A percentile compares a stretch with the other conserved stretches of the same genome.
Conservation (phyloP, 2,113 vertebrate genomes). For the Malurus elegans region DNA sequence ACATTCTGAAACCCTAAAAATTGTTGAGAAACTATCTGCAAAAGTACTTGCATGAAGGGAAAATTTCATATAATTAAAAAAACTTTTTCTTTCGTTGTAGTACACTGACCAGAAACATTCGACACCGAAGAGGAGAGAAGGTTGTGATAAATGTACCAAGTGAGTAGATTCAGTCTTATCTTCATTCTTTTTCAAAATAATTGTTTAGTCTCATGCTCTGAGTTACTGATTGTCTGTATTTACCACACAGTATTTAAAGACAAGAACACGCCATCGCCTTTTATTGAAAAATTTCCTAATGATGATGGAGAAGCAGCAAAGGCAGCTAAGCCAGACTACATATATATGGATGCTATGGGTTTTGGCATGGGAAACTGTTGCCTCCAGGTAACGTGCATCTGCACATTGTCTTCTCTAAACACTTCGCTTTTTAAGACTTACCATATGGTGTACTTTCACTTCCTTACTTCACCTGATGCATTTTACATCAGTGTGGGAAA, state of each 20-base stretch:
- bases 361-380: slow-evolving; percentile 99
- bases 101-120: slow-evolving; percentile 93
- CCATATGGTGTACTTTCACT: background rate
- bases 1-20: background rate
- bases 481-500: background rate
- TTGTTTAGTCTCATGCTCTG: background rate
- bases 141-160: slow-evolving; percentile 96
- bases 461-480: background rate
- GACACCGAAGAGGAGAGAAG: slow-evolving; percentile 93
- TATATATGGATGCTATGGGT: slow-evolving; percentile 99
- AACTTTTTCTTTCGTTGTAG: slow-evolving; percentile 68
- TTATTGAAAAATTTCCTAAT: slow-evolving; percentile 87
- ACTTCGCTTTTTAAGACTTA: background rate
- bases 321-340: slow-evolving; percentile 86
- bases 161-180: slow-evolving; percentile 66
- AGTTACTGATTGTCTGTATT: background rate
- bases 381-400: slow-evolving; percentile 83
- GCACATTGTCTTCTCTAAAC: background rate
- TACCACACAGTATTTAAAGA: slow-evolving; percentile 89
- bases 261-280: slow-evolving; percentile 86
- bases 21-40: background rate
- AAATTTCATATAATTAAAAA: background rate
- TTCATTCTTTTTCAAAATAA: background rate
- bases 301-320: slow-evolving; percentile 85
- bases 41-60: background rate